Evolutionary conservation across 2,888 invertebrate genomes (phyloP), one percentile per base, ranked within the genome.

Genomic region (Trachelus stipa): DNA sequence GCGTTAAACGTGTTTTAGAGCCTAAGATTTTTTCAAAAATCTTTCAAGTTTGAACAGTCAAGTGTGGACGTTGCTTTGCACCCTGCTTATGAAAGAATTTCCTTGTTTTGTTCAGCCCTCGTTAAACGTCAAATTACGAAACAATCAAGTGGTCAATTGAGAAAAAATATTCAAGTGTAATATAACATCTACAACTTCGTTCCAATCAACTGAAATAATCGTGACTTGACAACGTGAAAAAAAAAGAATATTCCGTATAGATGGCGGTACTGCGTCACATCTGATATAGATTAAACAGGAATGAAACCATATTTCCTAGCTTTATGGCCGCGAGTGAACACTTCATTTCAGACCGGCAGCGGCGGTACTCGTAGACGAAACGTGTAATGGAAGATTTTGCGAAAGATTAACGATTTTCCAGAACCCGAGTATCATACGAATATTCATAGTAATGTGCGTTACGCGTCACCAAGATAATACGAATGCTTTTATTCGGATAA

Each of bases 1-100:
- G 30, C 69, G 76, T 78, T 78, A 78, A 78, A 73, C 30, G 34
- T 73, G 73, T 78, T 78, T 73, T 56, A 56, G 23, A 23, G 23
- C 56, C 56, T 56, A 23, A 56, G 56, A 23, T 23, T 56, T 56
- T 56, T 56, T 56, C 56, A 23, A 56, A 56, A 56, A 23, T 56
- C 23, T 23, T 56, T 56, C 56, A 23, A 56, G 56, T 56, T 56
- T 56, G 23, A 56, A 56, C 56, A 56, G 56, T 56, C 56, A 56
- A 56, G 56, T 56, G 23, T 56, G 56, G 23, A 23, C 56, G 56
- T 23, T 56, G 23, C 40, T 56, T 56, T 56, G 23, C 40, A 23
- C 23, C 23, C 0, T 15, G 40, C 56, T 3, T 56, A 56, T 56
- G 2, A 56, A 56, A 56, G 56, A 56, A 23, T 23, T 23, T 56